These are phyloP conservation scores for Muntiacus reevesi DNA, from an alignment of 2,113 vertebrate species.

Conservation along the genomic window DNA sequence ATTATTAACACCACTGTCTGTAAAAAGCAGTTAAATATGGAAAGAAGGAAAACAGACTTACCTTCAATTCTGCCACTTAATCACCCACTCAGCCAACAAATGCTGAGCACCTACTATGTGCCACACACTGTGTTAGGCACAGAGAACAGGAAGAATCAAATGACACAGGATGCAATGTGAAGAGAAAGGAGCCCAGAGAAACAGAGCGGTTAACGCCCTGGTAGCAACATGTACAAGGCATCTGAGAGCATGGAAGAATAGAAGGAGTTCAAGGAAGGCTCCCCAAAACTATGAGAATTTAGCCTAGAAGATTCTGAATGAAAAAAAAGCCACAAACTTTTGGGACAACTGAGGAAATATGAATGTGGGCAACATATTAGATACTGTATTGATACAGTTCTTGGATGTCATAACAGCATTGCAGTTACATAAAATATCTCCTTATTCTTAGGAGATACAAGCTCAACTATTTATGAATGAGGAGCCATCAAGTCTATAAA, in stretches of 20 bases:
- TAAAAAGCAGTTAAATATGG: background rate
- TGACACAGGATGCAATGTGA: background rate
- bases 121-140: background rate
- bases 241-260: background rate
- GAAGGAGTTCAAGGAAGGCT: background rate
- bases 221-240: background rate
- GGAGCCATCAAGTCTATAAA: background rate
- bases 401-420: background rate
- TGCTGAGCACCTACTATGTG: background rate
- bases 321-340: background rate
- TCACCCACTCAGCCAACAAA: background rate
- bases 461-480: background rate
- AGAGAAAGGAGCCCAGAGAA: background rate
- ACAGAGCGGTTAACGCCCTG: background rate
- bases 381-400: background rate
- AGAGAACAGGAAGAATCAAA: background rate
- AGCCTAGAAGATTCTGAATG: background rate
- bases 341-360: background rate
- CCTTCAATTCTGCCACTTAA: background rate
- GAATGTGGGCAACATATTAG: background rate
- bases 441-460: background rate
- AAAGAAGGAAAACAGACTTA: background rate
- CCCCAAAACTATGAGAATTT: background rate
- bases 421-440: background rate
- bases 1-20: conserved; percentile 3